Base-by-base conservation (phyloP, 2,888 invertebrate genomes). In the Scaptodrosophila latifasciaeformis region DNA sequence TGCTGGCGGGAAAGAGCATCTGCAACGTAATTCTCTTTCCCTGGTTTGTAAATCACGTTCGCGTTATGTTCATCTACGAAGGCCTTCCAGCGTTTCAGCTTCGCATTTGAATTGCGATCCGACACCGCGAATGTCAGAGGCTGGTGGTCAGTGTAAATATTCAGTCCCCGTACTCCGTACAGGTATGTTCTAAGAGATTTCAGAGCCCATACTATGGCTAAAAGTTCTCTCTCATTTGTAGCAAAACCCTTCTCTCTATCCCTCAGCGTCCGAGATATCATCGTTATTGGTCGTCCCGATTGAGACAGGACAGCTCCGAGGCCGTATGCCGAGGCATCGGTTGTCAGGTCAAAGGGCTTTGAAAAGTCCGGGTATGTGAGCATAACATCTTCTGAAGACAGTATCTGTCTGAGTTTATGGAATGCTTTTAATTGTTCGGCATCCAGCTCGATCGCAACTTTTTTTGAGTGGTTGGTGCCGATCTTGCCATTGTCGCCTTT, bases 1-100 rank as follows among this genome's bases (percentile, higher is more conserved):
- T 48, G 37, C 17, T 54, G 54, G 0, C 62, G 19, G 2, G 48
- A 59, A 10, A 55, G 2, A 10, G 48, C 49, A 18, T 55, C 54
- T 0, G 58, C 46, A 1, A 61, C 49, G 1, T 31, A n/a, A 10
- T 58, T 58, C n/a, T n/a, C n/a, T n/a, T n/a, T n/a, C n/a, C n/a
- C n/a, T n/a, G n/a, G n/a, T n/a, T n/a, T n/a, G n/a, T n/a, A n/a
- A n/a, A n/a, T n/a, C n/a, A n/a, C n/a, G n/a, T n/a, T n/a, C n/a
- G n/a, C n/a, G n/a, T n/a, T n/a, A n/a, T n/a, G n/a, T n/a, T n/a
- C n/a, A n/a, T n/a, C n/a, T n/a, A n/a, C n/a, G n/a, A n/a, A n/a
- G n/a, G n/a, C n/a, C n/a, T n/a, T n/a, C n/a, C n/a, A n/a, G n/a
- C n/a, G n/a, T n/a, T n/a, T n/a, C n/a, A n/a, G n/a, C n/a, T n/a